phyloP scores from a whole-genome alignment of 2,797 vertebrate genomes.

The Apogon talboti region DNA sequence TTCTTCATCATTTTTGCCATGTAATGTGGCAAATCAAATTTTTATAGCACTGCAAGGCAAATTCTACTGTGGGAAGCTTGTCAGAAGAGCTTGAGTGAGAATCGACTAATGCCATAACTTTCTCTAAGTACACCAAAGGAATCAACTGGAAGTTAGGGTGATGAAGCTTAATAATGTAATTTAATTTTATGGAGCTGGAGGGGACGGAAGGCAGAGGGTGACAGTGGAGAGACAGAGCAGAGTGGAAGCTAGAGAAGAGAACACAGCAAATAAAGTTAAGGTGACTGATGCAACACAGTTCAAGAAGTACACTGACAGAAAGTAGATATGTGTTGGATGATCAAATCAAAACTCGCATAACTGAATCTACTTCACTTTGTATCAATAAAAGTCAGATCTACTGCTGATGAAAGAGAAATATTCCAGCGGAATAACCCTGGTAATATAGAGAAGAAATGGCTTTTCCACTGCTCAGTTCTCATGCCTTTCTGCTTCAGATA shows the following conservation, averaged over 20 bases:
- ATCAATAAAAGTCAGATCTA: background rate
- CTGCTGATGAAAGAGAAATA: constrained; percentile 4
- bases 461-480: constrained; percentile 3
- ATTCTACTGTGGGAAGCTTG: background rate
- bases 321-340: background rate
- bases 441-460: background rate
- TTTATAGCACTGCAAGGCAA: constrained; percentile 8
- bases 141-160: constrained; percentile 19
- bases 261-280: background rate
- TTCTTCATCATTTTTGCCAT: constrained; percentile 1
- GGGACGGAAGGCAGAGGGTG: background rate
- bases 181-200: constrained; percentile 12
- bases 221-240: background rate
- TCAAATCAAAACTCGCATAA: background rate
- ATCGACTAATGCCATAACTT: constrained; percentile 27
- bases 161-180: constrained; percentile 22
- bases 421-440: background rate
- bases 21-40: constrained; percentile 16
- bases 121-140: constrained; percentile 22
- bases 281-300: background rate
- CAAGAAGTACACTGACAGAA: background rate
- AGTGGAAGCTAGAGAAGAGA: background rate
- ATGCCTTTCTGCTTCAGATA: background rate
- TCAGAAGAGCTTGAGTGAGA: constrained; percentile 8
- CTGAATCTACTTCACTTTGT: background rate